Evolutionary conservation across 1,140 invertebrate species (phyloP), one percentile per base, ranked within the genome.

Genomic region (Hesperophylax magnus): DNA sequence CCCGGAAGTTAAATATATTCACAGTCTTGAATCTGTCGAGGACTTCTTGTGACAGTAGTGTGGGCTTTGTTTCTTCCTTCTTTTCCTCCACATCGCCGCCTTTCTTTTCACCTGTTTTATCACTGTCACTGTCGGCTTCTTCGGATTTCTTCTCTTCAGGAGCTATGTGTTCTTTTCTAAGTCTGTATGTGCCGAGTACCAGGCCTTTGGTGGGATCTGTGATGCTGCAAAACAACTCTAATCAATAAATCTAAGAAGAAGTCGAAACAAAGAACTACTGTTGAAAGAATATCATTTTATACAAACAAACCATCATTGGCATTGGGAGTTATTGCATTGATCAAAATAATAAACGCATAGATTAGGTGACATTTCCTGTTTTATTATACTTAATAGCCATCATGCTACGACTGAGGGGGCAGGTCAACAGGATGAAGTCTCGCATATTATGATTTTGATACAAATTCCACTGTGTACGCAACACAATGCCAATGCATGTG

Each of bases 1-100:
- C 79, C 3, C 85, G 79, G 34, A 86, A 83, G 20, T 82, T 81
- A n/a, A 79, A 81, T 58, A 84, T 77, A 77, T 81, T 84, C 18
- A 84, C 79, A 53, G 72, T 81, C 67, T 76, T 80, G 18, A 82
- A 34, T 63, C 69, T 81, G 3, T 80, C 76, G n/a, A 63, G 3
- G 1, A 82, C 76, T 72, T 84, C 83, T 27, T 54, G 47, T 7
- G 71, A 65, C 52, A 80, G 20, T 9, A n/a, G 20, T 11, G 2
- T 69, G 7, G 78, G 1, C 15, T 79, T 34, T 15, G 9, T 24
- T 47, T 47, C 39, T 47, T 47, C 39, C 20, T 74, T 78, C 15
- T 84, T 78, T 20, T 75, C 63, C n/a, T 74, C 60, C n/a, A 75
- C 76, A 8, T 78, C 61, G 8, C 77, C 60, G 20, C 27, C 63